Evolutionary conservation across 2,888 invertebrate genomes (phyloP).

Genomic region (Tipula lateralis): DNA sequence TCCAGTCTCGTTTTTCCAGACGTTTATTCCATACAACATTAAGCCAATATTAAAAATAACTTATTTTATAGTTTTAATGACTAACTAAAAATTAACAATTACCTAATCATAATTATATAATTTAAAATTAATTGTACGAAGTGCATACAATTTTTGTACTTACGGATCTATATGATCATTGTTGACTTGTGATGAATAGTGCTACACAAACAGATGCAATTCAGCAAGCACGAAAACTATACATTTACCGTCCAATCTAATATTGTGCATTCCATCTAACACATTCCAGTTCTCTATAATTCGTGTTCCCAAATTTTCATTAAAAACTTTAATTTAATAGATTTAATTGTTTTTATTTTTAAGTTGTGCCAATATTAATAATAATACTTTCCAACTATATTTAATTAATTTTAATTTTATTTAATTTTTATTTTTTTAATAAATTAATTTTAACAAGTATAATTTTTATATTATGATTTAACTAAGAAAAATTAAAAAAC

Average conservation of each 20-base stretch:
- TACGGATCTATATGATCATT: no score
- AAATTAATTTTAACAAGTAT: not conserved
- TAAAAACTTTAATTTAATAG: not conserved
- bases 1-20: no score
- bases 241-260: not conserved
- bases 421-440: not conserved
- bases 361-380: slow-evolving; percentile 7
- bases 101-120: no score
- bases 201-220: no score
- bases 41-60: no score
- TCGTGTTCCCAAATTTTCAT: not conserved
- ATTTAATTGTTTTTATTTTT: not conserved
- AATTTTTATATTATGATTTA: not conserved
- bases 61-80: no score
- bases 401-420: not conserved
- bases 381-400: not conserved
- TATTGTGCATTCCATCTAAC: not conserved
- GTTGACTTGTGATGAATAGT: no score
- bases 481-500: not conserved
- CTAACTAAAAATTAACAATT: no score
- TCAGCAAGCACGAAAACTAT: not conserved
- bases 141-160: no score
- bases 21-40: no score
- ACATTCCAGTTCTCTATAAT: not conserved
- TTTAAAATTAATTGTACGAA: no score